Percentiles rank a stretch among this genome's conserved stretches.
Conservation (phyloP, 2,113 vertebrate species). For the Catagonus wagneri region DNA sequence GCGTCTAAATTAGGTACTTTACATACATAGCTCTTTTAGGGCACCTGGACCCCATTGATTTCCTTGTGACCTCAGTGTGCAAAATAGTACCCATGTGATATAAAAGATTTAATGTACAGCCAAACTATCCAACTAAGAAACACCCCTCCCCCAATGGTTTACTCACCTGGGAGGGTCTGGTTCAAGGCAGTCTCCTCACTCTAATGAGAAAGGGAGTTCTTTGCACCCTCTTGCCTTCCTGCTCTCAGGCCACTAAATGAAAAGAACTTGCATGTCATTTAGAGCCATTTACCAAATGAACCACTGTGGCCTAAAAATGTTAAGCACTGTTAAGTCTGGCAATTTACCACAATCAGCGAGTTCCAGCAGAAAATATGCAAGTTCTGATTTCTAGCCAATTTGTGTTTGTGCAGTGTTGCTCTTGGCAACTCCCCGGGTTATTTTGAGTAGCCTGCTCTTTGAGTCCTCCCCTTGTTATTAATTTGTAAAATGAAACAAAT, state of each 20-base stretch:
- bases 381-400: constrained; percentile 62
- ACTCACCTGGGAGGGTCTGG: not conserved
- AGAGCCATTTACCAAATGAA: constrained; percentile 60
- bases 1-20: not conserved
- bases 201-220: constrained; percentile 8
- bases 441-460: constrained; percentile 43
- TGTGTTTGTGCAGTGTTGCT: constrained; percentile 26
- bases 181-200: not conserved
- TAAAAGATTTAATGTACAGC: not conserved
- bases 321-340: constrained; percentile 12
- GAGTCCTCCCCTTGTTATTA: constrained; percentile 56
- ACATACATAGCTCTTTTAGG: not conserved
- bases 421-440: constrained; percentile 30
- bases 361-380: constrained; percentile 54
- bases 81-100: not conserved
- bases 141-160: not conserved
- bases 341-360: constrained; percentile 42
- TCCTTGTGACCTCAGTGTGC: not conserved
- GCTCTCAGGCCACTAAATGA: not conserved
- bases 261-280: constrained; percentile 36
- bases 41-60: not conserved
- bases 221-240: not conserved
- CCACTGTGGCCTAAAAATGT: constrained; percentile 12
- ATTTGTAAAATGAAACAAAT: constrained; percentile 73
- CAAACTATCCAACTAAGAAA: not conserved